phyloP scores from a whole-genome alignment of 2,113 vertebrate genomes.

The Lota lota region DNA sequence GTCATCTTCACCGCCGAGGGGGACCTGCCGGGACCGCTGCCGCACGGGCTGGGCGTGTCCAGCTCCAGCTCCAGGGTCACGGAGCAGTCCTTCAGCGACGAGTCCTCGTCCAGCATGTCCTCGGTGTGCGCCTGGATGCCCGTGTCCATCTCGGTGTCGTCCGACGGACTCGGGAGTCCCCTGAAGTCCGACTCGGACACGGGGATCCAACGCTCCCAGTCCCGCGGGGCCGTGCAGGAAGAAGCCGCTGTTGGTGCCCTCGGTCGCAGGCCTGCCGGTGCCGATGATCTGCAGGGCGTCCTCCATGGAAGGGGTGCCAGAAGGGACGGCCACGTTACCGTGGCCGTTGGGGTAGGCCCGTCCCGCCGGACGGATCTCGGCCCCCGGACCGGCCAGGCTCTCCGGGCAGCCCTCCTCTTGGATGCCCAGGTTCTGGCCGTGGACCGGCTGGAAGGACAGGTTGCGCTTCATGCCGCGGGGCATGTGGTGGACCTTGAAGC shows the following conservation, averaged over 20 bases:
- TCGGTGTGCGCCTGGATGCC: slow-evolving; percentile 93
- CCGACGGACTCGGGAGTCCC: slow-evolving; percentile 79
- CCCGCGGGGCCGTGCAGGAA: slow-evolving; percentile 85
- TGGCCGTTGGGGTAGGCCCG: slow-evolving; percentile 57
- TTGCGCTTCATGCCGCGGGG: slow-evolving; percentile 83
- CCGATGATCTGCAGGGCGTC: slow-evolving; percentile 91
- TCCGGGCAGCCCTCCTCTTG: slow-evolving; percentile 80
- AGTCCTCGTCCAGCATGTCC: slow-evolving; percentile 95
- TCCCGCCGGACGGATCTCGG: slow-evolving; percentile 35
- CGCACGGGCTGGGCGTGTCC: slow-evolving; percentile 87
- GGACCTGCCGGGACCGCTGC: slow-evolving; percentile 84
- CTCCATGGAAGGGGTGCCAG: slow-evolving; percentile 81
- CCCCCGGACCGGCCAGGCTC: slow-evolving; percentile 51
- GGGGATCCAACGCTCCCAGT: slow-evolving; percentile 65
- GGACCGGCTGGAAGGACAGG: slow-evolving; percentile 88
- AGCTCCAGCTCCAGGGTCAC: slow-evolving; percentile 93
- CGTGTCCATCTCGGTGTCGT: slow-evolving; percentile 91
- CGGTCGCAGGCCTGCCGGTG: slow-evolving; percentile 73
- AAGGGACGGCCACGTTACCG: slow-evolving; percentile 68
- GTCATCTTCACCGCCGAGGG: slow-evolving; percentile 89
- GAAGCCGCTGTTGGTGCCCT: slow-evolving; percentile 85
- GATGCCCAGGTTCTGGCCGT: slow-evolving; percentile 82
- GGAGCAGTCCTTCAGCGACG: slow-evolving; percentile 91
- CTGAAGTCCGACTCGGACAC: slow-evolving; percentile 81
- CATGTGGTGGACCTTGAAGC: slow-evolving; percentile 75